A percentile compares a stretch with the other conserved stretches of the same genome.
Evolutionary conservation across 2,888 invertebrate genomes (phyloP).

Genomic region (Hypercompe scribonia): DNA sequence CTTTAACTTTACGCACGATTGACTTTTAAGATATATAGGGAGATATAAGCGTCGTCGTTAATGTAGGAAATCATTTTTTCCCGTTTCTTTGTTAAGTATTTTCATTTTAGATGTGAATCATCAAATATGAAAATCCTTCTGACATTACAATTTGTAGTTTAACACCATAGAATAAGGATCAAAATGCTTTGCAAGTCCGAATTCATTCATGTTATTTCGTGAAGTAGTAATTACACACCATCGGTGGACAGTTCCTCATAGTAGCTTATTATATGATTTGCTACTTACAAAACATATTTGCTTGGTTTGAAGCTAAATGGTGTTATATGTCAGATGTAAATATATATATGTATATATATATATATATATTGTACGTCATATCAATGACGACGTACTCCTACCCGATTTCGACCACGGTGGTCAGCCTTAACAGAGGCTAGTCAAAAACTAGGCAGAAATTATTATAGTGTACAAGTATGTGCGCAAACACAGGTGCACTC

Average conservation of each 20-base stretch:
- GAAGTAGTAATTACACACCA: not conserved
- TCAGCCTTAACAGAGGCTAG: too few relatives aligned
- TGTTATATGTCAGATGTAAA: too few relatives aligned
- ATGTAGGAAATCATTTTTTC: not conserved
- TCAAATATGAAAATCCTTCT: not conserved
- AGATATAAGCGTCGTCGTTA: slow-evolving; percentile 9
- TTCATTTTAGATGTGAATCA: not conserved
- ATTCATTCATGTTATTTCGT: not conserved
- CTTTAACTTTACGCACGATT: slow-evolving; percentile 20
- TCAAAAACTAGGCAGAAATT: too few relatives aligned
- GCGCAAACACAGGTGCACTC: too few relatives aligned
- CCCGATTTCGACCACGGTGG: too few relatives aligned
- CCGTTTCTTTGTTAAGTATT: not conserved
- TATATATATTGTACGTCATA: too few relatives aligned
- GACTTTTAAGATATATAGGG: slow-evolving; percentile 12
- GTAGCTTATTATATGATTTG: too few relatives aligned
- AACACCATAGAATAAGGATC: not conserved
- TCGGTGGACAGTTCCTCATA: not conserved
- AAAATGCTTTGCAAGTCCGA: not conserved
- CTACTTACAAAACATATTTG: too few relatives aligned
- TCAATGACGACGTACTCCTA: too few relatives aligned
- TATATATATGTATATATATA: too few relatives aligned
- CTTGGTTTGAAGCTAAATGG: too few relatives aligned
- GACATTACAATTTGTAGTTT: not conserved
- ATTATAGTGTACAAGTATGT: too few relatives aligned